Base-by-base conservation (phyloP, 2,113 vertebrate species). In the Sialia sialis region DNA sequence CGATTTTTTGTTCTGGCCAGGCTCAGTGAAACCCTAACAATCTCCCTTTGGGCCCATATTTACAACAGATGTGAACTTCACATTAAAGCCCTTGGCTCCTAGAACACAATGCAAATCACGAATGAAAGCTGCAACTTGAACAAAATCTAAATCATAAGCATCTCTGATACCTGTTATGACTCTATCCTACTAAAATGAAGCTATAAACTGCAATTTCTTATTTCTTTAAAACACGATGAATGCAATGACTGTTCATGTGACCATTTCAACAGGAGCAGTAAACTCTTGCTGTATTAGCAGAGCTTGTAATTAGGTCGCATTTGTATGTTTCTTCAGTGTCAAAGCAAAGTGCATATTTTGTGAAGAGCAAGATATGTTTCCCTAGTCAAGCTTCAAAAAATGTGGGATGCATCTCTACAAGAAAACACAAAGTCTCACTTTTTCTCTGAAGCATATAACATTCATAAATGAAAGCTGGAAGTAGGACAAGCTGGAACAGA, bases 391-490 rank as follows among this genome's bases (percentile, higher is more conserved):
- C 66, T 91, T 85, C 56, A 95, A 90, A 90, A 84, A 82, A 60
- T 4, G 25, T 84, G 66, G 44, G 77, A 79, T 75, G 32, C 20
- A 72, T 64, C 66, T 94, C 84, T 79, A 67, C 44, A 87, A 78
- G 87, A 85, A 96, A 96, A 93, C 32, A 95, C 25, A 52, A 49
- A 34, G 29, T 32, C 74, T 85, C 92, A 48, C 48, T 93, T 92
- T 54, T 16, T 85, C 93, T 84, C 77, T 55, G 66, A 93, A 96
- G 94, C 6, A 75, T 32, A 27, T 12, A 95, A 72, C 69, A 64
- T 89, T 93, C 70, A 87, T 76, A 96, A 95, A 91, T 39, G 84
- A 96, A 93, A 82, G 74, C 78, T 95, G 70, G 77, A 95, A 93
- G 87, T 93, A 93, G 94, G 89, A 82, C 94, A 96, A 91, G 69